A percentile compares a stretch with the other conserved stretches of the same genome.
These are phyloP conservation scores for Etheostoma spectabile DNA, from an alignment of 2,113 vertebrate species.

Conservation along the genomic window DNA sequence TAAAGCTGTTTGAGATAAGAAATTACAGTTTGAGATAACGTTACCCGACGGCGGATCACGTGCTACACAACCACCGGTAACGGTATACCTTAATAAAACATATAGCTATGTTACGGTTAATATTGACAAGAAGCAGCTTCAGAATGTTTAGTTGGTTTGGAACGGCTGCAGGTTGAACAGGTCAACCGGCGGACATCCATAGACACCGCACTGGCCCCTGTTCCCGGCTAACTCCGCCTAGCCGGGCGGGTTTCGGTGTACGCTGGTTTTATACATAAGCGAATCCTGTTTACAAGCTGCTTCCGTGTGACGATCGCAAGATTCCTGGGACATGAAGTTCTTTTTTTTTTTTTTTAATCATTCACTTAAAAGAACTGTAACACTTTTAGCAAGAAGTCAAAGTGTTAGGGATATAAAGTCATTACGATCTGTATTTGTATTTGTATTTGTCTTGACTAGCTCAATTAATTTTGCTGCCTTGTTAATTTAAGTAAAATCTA, in stretches of 20 bases:
- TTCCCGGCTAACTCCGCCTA: neutral
- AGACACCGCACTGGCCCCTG: no score
- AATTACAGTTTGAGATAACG: no score
- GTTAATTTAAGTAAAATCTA: no score
- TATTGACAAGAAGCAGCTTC: neutral
- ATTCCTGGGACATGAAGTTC: slow-evolving; percentile 57
- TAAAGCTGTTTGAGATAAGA: neutral
- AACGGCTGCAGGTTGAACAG: fast-evolving
- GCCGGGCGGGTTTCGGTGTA: neutral
- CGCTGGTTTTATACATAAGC: fast-evolving
- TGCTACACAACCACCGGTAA: neutral
- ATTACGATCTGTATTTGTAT: no score
- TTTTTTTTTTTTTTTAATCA: neutral
- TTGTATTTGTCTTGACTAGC: no score
- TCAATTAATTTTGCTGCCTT: no score
- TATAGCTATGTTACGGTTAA: neutral
- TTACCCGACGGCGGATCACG: neutral
- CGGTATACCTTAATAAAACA: neutral
- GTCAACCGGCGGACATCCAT: neutral
- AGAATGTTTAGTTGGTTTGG: neutral
- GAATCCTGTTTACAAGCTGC: neutral
- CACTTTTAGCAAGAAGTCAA: neutral
- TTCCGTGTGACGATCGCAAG: slow-evolving; percentile 29
- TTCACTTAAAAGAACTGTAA: neutral
- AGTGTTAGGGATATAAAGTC: no score